A percentile compares a stretch with the other conserved stretches of the same genome.
These are phyloP conservation scores for Trichosurus vulpecula DNA, from an alignment of 2,797 vertebrate species.

Conservation along the genomic window DNA sequence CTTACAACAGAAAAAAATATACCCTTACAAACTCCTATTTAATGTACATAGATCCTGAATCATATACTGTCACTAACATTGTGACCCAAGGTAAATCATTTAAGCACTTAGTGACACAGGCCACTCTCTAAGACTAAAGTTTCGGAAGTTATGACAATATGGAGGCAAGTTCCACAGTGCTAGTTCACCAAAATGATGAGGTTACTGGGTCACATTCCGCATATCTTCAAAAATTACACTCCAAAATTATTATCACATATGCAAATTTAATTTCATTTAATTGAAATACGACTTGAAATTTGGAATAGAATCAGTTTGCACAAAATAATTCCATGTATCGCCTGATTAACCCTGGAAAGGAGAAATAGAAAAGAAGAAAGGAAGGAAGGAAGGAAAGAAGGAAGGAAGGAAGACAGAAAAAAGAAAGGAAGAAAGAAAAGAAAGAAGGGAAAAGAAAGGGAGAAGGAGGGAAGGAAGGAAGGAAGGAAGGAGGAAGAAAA, in stretches of 20 bases:
- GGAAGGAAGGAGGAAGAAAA: background rate
- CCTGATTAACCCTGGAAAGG: background rate
- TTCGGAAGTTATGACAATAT: background rate
- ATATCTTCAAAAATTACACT: background rate
- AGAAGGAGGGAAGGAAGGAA: too few relatives aligned
- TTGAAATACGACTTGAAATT: constrained; percentile 1
- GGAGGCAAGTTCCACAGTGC: background rate
- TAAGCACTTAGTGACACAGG: background rate
- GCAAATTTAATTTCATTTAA: background rate
- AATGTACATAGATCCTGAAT: background rate
- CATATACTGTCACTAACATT: background rate
- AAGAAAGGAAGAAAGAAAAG: background rate
- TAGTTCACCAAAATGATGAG: background rate
- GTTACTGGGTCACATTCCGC: background rate
- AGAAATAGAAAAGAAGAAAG: background rate
- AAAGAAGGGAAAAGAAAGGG: too few relatives aligned
- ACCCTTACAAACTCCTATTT: background rate
- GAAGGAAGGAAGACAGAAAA: too few relatives aligned
- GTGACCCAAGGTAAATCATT: background rate
- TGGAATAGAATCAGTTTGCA: background rate
- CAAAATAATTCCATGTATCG: background rate
- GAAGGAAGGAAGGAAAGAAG: too few relatives aligned
- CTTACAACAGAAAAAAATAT: background rate
- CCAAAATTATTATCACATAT: background rate
- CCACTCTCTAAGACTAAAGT: background rate